Percentiles rank a stretch among this genome's conserved stretches.
Evolutionary conservation across 2,113 vertebrate species (phyloP).

Genomic region (Zeus faber): DNA sequence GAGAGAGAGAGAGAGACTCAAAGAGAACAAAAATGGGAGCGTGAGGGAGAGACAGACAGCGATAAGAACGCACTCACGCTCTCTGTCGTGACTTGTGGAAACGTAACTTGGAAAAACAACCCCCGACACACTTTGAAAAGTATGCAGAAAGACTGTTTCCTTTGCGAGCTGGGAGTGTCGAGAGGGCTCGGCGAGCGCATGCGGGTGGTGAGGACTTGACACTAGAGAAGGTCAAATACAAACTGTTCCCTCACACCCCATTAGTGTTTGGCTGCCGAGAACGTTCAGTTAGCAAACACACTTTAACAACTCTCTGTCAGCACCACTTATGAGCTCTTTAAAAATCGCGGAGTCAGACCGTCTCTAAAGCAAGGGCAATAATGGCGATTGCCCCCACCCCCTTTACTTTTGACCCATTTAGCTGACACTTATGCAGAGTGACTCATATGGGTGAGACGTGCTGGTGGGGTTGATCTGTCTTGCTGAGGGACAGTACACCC

Average conservation of each 20-base stretch:
- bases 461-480: no score
- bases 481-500: no score
- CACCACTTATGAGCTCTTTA: no score
- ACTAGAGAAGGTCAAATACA: constrained; percentile 16
- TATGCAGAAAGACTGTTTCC: constrained; percentile 8
- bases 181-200: constrained; percentile 11
- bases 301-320: no score
- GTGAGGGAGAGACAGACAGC: not conserved
- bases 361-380: no score
- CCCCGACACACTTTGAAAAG: constrained; percentile 16
- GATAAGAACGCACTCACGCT: constrained; percentile 28
- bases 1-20: not conserved
- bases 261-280: constrained; percentile 2
- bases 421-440: no score
- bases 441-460: no score
- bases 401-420: no score
- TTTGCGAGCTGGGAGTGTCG: constrained; percentile 34
- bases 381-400: no score
- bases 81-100: constrained; percentile 48
- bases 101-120: constrained; percentile 41
- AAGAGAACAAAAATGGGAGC: not conserved
- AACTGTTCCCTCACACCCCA: not conserved
- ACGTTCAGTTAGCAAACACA: no score
- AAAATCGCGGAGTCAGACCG: no score
- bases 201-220: constrained; percentile 26